Conservation (phyloP, 2,113 vertebrate species). For the Octodon degus region DNA sequence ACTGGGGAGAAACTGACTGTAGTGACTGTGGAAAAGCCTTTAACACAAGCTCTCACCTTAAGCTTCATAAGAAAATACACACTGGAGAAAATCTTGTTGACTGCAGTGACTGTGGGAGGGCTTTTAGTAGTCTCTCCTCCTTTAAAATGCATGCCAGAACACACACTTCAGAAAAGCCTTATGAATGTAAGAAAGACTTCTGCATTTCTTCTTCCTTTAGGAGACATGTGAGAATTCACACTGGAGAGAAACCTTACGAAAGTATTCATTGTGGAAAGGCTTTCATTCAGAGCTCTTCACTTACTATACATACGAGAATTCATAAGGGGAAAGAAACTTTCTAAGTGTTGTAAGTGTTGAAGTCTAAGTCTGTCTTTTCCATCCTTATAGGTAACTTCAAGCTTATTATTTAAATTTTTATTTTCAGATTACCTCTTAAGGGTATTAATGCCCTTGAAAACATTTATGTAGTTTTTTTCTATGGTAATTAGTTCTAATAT, state of each 20-base stretch:
- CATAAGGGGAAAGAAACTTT: constrained; percentile 58
- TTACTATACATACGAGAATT: constrained; percentile 55
- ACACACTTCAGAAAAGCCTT: constrained; percentile 59
- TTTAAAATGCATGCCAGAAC: constrained; percentile 63
- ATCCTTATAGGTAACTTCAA: not conserved
- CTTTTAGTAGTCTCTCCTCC: constrained; percentile 60
- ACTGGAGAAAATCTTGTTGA: constrained; percentile 60
- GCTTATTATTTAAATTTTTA: not conserved
- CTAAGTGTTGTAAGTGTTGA: not conserved
- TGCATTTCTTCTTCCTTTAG: constrained; percentile 67
- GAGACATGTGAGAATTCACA: constrained; percentile 62
- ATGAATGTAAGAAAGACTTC: constrained; percentile 64
- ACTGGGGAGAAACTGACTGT: constrained; percentile 61
- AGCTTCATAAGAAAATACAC: constrained; percentile 73
- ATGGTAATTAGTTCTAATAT: not conserved
- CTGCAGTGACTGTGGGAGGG: constrained; percentile 64
- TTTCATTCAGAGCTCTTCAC: constrained; percentile 69
- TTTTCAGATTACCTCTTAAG: not conserved
- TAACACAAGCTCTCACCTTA: constrained; percentile 62
- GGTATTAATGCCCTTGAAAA: not conserved
- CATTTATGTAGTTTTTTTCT: not conserved
- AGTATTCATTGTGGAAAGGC: constrained; percentile 50
- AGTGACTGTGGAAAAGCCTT: constrained; percentile 66
- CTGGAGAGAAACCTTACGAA: constrained; percentile 60
- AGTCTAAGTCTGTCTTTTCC: not conserved